Conservation (phyloP, 2,888 invertebrate genomes). For the Vandiemenella viatica region DNA sequence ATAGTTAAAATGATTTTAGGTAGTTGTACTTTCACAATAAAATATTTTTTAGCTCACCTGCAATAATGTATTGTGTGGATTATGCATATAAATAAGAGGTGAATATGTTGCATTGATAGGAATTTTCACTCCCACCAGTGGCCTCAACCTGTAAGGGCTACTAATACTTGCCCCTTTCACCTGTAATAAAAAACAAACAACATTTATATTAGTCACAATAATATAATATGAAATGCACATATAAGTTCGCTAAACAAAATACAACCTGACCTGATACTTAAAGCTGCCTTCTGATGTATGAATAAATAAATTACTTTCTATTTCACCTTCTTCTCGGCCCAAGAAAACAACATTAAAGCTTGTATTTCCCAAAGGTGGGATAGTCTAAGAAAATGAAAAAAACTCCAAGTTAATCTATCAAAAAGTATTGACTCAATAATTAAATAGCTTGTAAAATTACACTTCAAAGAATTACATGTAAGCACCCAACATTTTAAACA, state of each 20-base stretch:
- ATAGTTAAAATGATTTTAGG: too few relatives aligned
- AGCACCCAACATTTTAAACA: background rate
- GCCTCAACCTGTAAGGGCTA: conserved; percentile 82
- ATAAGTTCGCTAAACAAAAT: background rate
- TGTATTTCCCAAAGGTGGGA: conserved; percentile 82
- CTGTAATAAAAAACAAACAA: conserved; percentile 29
- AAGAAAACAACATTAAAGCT: conserved; percentile 92
- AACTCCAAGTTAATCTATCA: background rate
- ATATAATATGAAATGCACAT: conserved; percentile 4
- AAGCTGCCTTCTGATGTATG: conserved; percentile 88
- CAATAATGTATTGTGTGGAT: conserved; percentile 76
- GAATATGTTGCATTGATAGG: conserved; percentile 83
- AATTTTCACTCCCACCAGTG: conserved; percentile 77
- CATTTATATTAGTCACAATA: background rate
- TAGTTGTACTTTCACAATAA: too few relatives aligned
- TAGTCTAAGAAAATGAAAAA: conserved; percentile 41
- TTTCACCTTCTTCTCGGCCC: conserved; percentile 77
- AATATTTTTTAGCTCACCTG: too few relatives aligned
- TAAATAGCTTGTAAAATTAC: background rate
- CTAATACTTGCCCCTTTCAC: conserved; percentile 73
- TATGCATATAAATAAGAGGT: conserved; percentile 82
- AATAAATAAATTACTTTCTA: conserved; percentile 76
- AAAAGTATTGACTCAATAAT: background rate
- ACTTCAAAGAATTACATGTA: conserved; percentile 1
- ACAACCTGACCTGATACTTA: conserved; percentile 55